A percentile compares a stretch with the other conserved stretches of the same genome.
phyloP scores from a whole-genome alignment of 1,140 invertebrate genomes.

The Rhopalosiphum padi region DNA sequence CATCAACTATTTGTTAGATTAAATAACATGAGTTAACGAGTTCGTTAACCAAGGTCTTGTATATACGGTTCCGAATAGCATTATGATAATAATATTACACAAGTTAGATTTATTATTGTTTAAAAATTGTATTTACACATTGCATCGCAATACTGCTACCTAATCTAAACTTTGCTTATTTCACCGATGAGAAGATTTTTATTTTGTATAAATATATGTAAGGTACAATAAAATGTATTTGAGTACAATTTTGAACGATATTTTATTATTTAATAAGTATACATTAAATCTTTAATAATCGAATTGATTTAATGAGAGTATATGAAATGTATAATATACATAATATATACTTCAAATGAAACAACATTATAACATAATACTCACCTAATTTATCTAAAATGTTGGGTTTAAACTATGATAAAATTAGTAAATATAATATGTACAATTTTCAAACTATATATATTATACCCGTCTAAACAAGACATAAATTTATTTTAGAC shows the following conservation, averaged over 20 bases:
- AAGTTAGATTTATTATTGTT: slow-evolving; percentile 18
- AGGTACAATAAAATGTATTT: background rate
- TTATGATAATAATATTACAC: slow-evolving; percentile 28
- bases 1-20: slow-evolving; percentile 29
- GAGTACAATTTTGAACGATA: background rate
- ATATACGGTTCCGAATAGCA: background rate
- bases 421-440: background rate
- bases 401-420: background rate
- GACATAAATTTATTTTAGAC: background rate
- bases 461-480: background rate
- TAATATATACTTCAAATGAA: background rate
- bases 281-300: background rate
- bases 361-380: background rate
- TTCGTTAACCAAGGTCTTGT: slow-evolving; percentile 41
- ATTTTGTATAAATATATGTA: background rate
- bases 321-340: background rate
- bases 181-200: background rate
- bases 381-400: background rate
- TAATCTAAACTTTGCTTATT: background rate
- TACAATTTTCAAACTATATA: background rate
- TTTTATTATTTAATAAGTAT: background rate
- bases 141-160: background rate
- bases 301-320: background rate
- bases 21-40: slow-evolving; percentile 46
- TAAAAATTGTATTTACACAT: slow-evolving; percentile 8